Evolutionary conservation across 2,888 invertebrate genomes (phyloP), one percentile per base, ranked within the genome.

Genomic region (Oscheius myriophilus): DNA sequence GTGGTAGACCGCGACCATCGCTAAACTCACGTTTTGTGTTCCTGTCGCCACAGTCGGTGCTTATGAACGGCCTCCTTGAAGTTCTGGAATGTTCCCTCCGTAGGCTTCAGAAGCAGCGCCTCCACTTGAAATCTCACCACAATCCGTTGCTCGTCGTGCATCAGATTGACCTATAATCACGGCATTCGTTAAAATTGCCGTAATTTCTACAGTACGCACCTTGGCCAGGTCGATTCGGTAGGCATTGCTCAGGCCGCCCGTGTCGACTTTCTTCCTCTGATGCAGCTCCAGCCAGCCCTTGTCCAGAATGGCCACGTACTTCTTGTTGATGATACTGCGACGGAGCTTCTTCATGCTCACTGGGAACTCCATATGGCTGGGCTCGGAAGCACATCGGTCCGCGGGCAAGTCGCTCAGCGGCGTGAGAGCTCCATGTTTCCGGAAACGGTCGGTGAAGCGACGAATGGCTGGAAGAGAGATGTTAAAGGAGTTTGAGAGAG

Each of bases 31-130:
- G 9, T 9, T 33, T 9, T 33, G 4, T 33, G n/a, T 33, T 63
- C 63, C 42, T 63, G 63, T 9, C 63, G 63, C n/a, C 41, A 52
- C 23, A 63, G 63, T n/a, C 63, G 63, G 14, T 63, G 63, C 39
- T 41, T 33, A 11, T 42, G 25, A 33, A 53, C 18, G 33, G 41
- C 14, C 0, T 39, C 51, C 23, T 42, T 52, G 23, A 52, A 42
- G 7, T 25, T 23, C 9, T 46, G 9, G 49, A 16, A 21, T 1
- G 16, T 11, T 52, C 18, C 25, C 33, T 41, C 21, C 3, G 26
- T 21, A 2, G 63, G 49, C 39, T 42, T 11, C n/a, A 41, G 26
- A 14, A 63, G 41, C 23, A 26, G 43, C 21, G 18, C 9, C 25
- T 26, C 51, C 52, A 23, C 18, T 23, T 39, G 33, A 23, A 63